Evolutionary conservation across 2,113 vertebrate species (phyloP), one percentile per base, ranked within the genome.

Genomic region (Platichthys stellatus): DNA sequence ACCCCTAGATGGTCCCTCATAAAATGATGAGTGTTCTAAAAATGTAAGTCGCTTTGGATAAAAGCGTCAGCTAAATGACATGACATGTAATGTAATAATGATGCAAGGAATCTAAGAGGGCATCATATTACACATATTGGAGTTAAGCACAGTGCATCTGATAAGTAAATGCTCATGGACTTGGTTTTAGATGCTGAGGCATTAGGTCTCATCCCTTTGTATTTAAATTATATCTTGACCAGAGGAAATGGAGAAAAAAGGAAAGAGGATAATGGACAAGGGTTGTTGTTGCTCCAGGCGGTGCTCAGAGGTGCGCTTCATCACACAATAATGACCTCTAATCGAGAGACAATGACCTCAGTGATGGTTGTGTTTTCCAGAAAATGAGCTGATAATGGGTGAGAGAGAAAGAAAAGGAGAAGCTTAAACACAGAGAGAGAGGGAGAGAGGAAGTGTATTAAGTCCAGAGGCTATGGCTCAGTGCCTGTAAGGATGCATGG

Each of bases 301-400:
- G 51, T 54, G 40, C 66, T 80, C 62, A 28, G 70, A 72, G 68
- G 56, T 74, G 54, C 8, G 15, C 68, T 87, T 86, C 58, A 83
- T 85, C 56, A 71, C 74, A 38, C 56, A 76, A 72, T 75, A 87
- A 86, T 80, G 74, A 80, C 62, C 64, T 35, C 63, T 77, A 23
- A 65, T 61, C 75, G 49, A 73, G 73, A 84, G 72, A 76, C 75
- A 74, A 84, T 69, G 70, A 75, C 69, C 35, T 70, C 57, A 21
- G 38, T 71, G 54, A 86, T 64, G 63, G 63, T 58, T 66, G 12
- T 58, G 69, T 76, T 71, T 74, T 86, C 69, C 43, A 75, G 40
- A 75, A 60, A 63, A 63, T 21, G 43, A 59, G 54, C 45, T 75
- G 58, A 79, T 83, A 76, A 76, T 71, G 21, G 35, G 47, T 21